Percentiles rank a stretch among this genome's conserved stretches.
These are phyloP conservation scores for Crotalus tigris DNA, from an alignment of 2,113 vertebrate species.

Conservation along the genomic window DNA sequence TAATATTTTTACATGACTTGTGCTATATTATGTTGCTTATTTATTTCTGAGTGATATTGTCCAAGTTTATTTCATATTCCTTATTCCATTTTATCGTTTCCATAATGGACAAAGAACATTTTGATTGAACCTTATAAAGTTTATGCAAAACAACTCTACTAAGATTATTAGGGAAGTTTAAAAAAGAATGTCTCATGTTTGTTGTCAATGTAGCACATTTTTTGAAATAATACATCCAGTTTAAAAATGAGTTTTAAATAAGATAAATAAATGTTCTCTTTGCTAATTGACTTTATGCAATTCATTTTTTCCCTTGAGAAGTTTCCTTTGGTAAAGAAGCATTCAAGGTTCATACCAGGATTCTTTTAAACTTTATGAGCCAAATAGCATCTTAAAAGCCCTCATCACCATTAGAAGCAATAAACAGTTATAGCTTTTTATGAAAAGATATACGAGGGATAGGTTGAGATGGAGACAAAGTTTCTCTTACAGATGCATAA, in stretches of 20 bases:
- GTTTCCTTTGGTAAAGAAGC: neutral
- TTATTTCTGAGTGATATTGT: neutral
- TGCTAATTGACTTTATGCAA: neutral
- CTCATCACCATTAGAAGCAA: neutral
- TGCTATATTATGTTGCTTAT: slow-evolving; percentile 11
- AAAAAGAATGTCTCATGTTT: neutral
- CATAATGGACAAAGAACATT: neutral
- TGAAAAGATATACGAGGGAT: slow-evolving; percentile 4
- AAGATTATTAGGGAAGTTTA: neutral
- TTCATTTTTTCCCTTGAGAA: neutral
- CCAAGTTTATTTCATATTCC: slow-evolving; percentile 19
- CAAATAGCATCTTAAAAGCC: neutral
- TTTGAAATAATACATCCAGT: neutral
- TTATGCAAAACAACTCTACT: neutral
- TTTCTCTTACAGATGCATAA: neutral
- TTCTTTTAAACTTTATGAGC: neutral
- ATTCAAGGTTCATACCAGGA: neutral
- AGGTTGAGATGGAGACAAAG: slow-evolving; percentile 11
- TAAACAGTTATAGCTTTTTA: neutral
- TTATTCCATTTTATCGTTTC: slow-evolving; percentile 9
- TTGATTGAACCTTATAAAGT: neutral
- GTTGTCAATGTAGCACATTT: neutral
- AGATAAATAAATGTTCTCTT: neutral
- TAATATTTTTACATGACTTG: rapidly evolving
- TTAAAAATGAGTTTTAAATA: neutral